Evolutionary conservation across 2,888 invertebrate genomes (phyloP), one percentile per base, ranked within the genome.

Genomic region (Parnassius smintheus): DNA sequence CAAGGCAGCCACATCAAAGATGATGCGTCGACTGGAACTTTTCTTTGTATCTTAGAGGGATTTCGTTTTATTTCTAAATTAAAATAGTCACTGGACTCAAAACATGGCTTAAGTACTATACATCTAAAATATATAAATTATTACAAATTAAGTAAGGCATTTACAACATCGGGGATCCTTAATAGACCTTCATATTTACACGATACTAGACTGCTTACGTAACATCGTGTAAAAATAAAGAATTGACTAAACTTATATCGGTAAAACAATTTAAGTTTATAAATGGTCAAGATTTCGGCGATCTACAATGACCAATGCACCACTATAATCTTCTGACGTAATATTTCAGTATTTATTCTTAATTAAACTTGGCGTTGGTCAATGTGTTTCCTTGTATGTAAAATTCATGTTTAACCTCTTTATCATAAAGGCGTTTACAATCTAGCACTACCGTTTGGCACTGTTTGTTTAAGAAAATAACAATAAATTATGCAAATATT

Each of bases 81-180:
- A 90, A 83, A 91, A 90, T 89, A 91, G 88, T 90, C 89, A 91
- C 90, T 90, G 91, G 91, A 91, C 91, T 91, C 86, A 86, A 90
- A 88, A 91, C 90, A 91, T 91, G 91, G 91, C 91, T 91, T 91
- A 91, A 90, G 91, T 91, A 91, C 91, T 91, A 91, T 91, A 91
- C 91, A 91, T 88, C 91, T 91, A 91, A 88, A 88, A 90, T 91
- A 91, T 88, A 91, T 91, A 91, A 91, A 91, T 91, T 91, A 91
- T 91, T 91, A 91, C 88, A 91, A 91, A 91, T 90, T 91, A 91
- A 90, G 88, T 90, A 91, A 91, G 91, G 91, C 91, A 91, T 91
- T 90, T 91, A 91, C 91, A 88, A 86, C 83, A 88, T 91, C 88
- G 88, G 86, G 88, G 86, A 83, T 88, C 78, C 89, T 90, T 90